These are phyloP conservation scores for Antennarius striatus DNA, from an alignment of 2,113 vertebrate species.

Conservation along the genomic window DNA sequence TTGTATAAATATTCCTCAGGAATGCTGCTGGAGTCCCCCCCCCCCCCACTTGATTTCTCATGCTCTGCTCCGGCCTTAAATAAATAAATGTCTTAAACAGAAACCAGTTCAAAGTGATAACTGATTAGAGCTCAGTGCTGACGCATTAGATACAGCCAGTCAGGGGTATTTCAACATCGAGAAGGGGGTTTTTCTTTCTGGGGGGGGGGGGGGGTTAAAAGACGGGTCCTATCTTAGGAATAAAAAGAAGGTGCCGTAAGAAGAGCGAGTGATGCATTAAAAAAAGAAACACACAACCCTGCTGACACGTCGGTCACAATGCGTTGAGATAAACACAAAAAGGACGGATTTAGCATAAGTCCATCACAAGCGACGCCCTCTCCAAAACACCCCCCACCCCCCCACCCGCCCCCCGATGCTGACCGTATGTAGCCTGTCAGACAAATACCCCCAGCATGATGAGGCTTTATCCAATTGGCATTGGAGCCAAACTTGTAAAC, in stretches of 20 bases:
- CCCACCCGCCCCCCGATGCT: constrained; percentile 8
- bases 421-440: constrained; percentile 77
- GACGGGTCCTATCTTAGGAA: constrained; percentile 46
- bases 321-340: constrained; percentile 63
- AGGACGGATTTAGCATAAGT: constrained; percentile 73
- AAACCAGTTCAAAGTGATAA: constrained; percentile 60
- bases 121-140: too few relatives aligned
- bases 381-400: too few relatives aligned
- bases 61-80: constrained; percentile 61
- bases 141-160: too few relatives aligned
- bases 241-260: constrained; percentile 46
- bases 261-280: constrained; percentile 10
- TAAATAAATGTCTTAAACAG: constrained; percentile 68
- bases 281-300: constrained; percentile 42
- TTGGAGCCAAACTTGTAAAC: constrained; percentile 82
- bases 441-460: constrained; percentile 70
- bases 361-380: constrained; percentile 57
- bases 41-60: constrained; percentile 10
- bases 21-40: constrained; percentile 58
- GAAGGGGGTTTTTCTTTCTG: too few relatives aligned
- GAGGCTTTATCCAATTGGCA: constrained; percentile 81
- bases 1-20: constrained; percentile 64
- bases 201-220: constrained; percentile 46
- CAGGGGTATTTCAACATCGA: too few relatives aligned
- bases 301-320: constrained; percentile 66